Conservation (phyloP, 2,888 invertebrate species). For the Fragum fragum region DNA sequence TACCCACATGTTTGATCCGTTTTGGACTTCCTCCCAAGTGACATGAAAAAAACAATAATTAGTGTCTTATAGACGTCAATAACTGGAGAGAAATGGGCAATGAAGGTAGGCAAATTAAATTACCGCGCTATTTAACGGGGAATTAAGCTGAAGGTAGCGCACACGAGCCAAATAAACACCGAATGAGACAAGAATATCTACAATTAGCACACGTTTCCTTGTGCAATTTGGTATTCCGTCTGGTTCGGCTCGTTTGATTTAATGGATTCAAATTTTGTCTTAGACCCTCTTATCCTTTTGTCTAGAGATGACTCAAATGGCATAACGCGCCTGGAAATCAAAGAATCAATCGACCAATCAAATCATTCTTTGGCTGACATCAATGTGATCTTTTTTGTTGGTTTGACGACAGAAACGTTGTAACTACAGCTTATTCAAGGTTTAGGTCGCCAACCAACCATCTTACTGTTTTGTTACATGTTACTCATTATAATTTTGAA, state of each 20-base stretch:
- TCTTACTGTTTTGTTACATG: no score
- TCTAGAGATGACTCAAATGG: no score
- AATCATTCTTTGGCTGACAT: no score
- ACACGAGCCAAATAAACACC: neutral
- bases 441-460: no score
- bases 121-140: slow-evolving; percentile 14
- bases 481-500: no score
- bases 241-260: neutral
- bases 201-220: neutral
- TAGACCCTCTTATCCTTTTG: no score
- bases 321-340: no score
- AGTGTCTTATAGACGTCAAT: neutral
- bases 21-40: neutral
- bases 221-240: neutral
- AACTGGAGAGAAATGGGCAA: neutral
- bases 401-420: no score
- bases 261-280: no score
- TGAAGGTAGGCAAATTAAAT: slow-evolving; percentile 20
- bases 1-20: slow-evolving; percentile 1
- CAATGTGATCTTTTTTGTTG: no score
- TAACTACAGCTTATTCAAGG: no score
- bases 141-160: slow-evolving; percentile 5
- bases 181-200: neutral
- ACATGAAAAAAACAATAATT: slow-evolving; percentile 25
- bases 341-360: no score